Evolutionary conservation across 2,888 invertebrate genomes (phyloP).

Genomic region (Euphydryas editha): DNA sequence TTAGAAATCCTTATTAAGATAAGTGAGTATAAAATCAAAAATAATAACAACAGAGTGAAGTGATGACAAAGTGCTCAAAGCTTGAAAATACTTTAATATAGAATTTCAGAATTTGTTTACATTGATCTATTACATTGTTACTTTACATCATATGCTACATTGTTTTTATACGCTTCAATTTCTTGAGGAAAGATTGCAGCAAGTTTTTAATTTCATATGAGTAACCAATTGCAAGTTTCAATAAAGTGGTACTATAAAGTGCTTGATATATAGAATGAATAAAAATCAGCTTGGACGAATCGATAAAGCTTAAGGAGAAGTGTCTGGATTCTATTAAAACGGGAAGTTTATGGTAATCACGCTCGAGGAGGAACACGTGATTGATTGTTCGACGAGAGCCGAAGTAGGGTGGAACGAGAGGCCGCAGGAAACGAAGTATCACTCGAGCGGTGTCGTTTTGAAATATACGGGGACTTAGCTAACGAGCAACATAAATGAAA

Average conservation of each 20-base stretch:
- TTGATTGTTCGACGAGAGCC: conserved; percentile 64
- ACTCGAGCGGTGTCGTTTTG: conserved; percentile 24
- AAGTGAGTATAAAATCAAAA: no score
- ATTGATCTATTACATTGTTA: no score
- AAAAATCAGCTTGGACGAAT: conserved; percentile 72
- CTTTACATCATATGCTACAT: no score
- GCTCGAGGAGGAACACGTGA: conserved; percentile 72
- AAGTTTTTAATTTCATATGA: conserved; percentile 65
- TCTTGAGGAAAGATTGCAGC: conserved; percentile 52
- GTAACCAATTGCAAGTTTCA: conserved; percentile 76
- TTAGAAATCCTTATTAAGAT: no score
- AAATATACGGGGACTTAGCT: conserved; percentile 18
- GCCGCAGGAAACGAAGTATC: conserved; percentile 29
- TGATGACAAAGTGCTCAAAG: no score
- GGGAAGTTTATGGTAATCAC: conserved; percentile 83
- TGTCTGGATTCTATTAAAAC: conserved; percentile 76
- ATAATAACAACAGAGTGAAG: no score
- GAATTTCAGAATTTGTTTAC: no score
- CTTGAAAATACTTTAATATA: no score
- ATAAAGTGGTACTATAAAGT: conserved; percentile 69
- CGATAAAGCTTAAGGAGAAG: conserved; percentile 76
- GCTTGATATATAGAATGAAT: conserved; percentile 66
- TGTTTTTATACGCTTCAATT: no score
- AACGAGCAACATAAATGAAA: conserved; percentile 18
- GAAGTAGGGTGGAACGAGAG: conserved; percentile 25